phyloP scores from a whole-genome alignment of 64 coral and sea anemone genomes.

The Montipora efflorescens region DNA sequence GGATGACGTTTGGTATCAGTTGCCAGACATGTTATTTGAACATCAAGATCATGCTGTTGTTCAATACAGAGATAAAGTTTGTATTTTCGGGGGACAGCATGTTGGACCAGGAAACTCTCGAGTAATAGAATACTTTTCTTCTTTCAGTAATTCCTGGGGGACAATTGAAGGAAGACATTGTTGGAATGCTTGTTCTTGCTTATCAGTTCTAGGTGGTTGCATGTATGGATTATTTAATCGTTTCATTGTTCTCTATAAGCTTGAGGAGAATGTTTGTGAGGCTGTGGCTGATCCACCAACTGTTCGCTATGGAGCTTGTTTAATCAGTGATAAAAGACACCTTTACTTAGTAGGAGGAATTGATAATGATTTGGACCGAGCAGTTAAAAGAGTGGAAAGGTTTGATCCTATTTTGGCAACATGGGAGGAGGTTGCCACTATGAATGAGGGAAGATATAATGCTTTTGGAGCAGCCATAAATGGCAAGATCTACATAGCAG shows the following conservation, averaged over 20 bases:
- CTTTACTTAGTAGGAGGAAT: neutral
- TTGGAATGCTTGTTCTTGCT: too few relatives aligned
- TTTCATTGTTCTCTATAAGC: neutral
- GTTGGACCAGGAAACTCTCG: neutral
- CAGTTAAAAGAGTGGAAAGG: neutral
- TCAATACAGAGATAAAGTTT: constrained; percentile 3
- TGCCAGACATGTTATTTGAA: neutral
- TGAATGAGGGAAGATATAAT: neutral
- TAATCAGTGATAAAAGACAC: neutral
- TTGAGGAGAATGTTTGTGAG: too few relatives aligned
- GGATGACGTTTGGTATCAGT: neutral
- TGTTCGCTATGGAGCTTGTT: neutral
- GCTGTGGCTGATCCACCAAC: too few relatives aligned
- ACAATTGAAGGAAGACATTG: neutral
- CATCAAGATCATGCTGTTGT: neutral
- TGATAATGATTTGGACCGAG: neutral
- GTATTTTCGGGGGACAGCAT: neutral
- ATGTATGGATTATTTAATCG: neutral
- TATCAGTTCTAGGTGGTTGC: neutral
- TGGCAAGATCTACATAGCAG: constrained; percentile 29
- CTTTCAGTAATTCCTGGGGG: neutral
- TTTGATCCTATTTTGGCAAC: neutral
- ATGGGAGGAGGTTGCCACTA: neutral
- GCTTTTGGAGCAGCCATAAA: neutral
- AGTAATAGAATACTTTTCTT: neutral